These are phyloP conservation scores for Lithophane socia DNA, from an alignment of 2,888 invertebrate species.

Conservation along the genomic window DNA sequence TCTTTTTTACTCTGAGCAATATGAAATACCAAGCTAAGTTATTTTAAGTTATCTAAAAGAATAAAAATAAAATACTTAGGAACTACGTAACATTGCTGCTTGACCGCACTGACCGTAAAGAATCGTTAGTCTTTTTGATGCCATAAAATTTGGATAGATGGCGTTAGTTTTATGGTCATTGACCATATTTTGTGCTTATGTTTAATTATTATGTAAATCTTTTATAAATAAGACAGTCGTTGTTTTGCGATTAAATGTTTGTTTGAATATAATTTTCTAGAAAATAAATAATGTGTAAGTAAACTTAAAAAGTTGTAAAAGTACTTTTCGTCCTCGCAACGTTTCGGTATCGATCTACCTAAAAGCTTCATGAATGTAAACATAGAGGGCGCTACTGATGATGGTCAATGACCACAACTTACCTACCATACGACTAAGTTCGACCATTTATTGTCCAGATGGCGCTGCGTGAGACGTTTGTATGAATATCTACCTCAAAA, in stretches of 20 bases:
- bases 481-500: too few species aligned
- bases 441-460: constrained; percentile 2
- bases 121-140: not conserved
- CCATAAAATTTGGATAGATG: constrained; percentile 67
- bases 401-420: constrained; percentile 67
- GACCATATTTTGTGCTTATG: constrained; percentile 61
- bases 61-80: not conserved
- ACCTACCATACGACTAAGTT: not conserved
- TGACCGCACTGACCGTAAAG: not conserved
- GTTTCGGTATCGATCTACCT: constrained; percentile 36
- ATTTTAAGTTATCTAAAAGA: not conserved
- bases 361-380: not conserved
- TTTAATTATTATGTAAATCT: accelerated
- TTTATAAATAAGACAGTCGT: accelerated
- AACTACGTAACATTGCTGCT: not conserved
- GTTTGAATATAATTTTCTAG: too few species aligned
- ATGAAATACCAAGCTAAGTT: not conserved
- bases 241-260: not conserved
- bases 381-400: constrained; percentile 52
- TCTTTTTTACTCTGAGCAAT: not conserved
- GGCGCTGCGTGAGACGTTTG: constrained; percentile 8
- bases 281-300: not conserved
- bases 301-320: not conserved
- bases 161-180: constrained; percentile 68
- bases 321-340: too few species aligned